phyloP scores from a whole-genome alignment of 2,797 vertebrate genomes.

The Epinephelus awoara region DNA sequence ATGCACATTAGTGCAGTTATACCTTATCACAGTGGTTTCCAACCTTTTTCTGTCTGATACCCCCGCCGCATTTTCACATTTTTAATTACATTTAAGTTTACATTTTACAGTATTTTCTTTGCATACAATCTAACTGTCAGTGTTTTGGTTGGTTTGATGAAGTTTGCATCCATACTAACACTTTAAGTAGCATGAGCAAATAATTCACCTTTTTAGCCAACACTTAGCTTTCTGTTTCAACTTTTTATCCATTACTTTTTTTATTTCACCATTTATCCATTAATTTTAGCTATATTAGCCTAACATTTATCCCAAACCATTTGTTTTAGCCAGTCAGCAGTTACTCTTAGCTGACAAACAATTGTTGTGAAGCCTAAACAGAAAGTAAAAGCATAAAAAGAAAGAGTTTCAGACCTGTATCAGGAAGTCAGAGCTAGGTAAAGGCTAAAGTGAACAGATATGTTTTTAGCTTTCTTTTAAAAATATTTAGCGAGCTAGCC shows the following conservation, averaged over 20 bases:
- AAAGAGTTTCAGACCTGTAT: too few species aligned
- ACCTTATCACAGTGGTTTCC: not conserved
- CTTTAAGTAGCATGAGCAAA: not conserved
- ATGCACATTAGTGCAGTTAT: slow-evolving; percentile 4
- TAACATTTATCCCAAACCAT: too few species aligned
- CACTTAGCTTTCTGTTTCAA: not conserved
- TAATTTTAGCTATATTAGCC: not conserved
- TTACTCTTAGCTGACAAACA: too few species aligned
- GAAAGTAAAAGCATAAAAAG: too few species aligned
- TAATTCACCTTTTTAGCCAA: too few species aligned
- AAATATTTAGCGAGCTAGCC: too few species aligned
- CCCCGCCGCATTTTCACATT: not conserved
- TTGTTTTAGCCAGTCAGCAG: not conserved
- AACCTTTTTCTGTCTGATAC: not conserved
- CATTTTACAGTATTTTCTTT: not conserved
- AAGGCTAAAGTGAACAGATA: too few species aligned
- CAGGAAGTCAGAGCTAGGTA: too few species aligned
- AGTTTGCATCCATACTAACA: not conserved
- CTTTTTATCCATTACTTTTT: not conserved
- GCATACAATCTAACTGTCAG: not conserved
- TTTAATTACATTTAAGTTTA: not conserved
- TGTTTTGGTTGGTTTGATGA: not conserved
- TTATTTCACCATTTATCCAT: not conserved
- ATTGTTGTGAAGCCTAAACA: too few species aligned
- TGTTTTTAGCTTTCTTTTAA: too few species aligned